Conservation (phyloP, 2,888 invertebrate species). For the Priocnemis perturbator region DNA sequence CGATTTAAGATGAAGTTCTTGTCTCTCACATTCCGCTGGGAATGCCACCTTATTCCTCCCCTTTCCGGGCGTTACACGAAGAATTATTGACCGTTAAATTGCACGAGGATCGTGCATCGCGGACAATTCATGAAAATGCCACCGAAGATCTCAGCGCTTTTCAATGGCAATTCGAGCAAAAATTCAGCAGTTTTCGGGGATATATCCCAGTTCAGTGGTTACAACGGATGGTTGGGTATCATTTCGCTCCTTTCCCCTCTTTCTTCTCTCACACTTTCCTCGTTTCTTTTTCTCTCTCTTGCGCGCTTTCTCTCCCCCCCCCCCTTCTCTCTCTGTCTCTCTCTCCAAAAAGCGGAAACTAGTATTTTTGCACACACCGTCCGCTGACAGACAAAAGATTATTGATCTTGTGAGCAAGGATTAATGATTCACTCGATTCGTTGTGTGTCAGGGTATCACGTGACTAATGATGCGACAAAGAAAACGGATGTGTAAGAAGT, state of each 20-base stretch:
- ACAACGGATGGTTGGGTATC: slow-evolving; percentile 1
- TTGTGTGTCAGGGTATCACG: slow-evolving; percentile 61
- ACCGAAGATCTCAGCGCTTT: slow-evolving; percentile 21
- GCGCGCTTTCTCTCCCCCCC: background rate
- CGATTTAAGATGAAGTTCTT: slow-evolving; percentile 50
- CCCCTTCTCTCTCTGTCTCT: background rate
- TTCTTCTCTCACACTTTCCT: too few species aligned
- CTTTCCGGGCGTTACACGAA: slow-evolving; percentile 10
- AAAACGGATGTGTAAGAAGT: slow-evolving; percentile 39
- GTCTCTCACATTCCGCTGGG: slow-evolving; percentile 38
- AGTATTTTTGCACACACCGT: slow-evolving; percentile 39
- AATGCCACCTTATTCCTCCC: slow-evolving; percentile 15
- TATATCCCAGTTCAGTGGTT: too few species aligned
- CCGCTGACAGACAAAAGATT: slow-evolving; percentile 53
- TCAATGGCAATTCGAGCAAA: slow-evolving; percentile 34
- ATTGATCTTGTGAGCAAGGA: slow-evolving; percentile 46
- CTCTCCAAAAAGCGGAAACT: slow-evolving; percentile 28
- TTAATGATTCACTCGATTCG: slow-evolving; percentile 64
- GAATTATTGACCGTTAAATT: slow-evolving; percentile 39
- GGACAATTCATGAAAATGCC: slow-evolving; percentile 12
- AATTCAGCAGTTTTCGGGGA: slow-evolving; percentile 36
- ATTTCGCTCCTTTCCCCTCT: too few species aligned
- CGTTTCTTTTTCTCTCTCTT: background rate
- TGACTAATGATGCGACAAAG: slow-evolving; percentile 62
- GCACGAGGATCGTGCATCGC: slow-evolving; percentile 8